Evolutionary conservation across 2,888 invertebrate species (phyloP), one percentile per base, ranked within the genome.

Genomic region (Microdon myrmicae): DNA sequence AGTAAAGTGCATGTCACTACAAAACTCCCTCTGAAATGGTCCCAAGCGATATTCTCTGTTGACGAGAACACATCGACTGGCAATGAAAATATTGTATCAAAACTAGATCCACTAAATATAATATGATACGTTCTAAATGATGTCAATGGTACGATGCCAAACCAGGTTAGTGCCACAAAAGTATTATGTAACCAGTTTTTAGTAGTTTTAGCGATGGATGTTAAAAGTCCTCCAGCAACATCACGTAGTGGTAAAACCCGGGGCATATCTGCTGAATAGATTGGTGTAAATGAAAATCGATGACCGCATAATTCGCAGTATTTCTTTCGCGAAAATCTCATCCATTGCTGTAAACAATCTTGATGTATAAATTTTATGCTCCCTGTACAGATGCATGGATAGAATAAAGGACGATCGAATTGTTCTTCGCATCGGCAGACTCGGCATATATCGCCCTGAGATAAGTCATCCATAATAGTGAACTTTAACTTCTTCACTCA

Each of bases 221-320:
- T 87, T 44, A 95, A 83, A 37, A 97, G 81, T 2, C 99, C 99
- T 32, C 91, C 90, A 0, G 95, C 85, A 5, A 99, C 91, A 79
- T 98, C 98, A 68, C 88, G 87, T 19, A 99, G 82, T 0, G 99
- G 99, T 71, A 99, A 82, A 59, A 97, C 86, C 60, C 96, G 87
- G n/a, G 99, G 99, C 99, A 99, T 99, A 78, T 99, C 98, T 17
- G 97, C 95, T n/a, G 97, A 95, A 81, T 99, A 99, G 72, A 99
- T 98, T 17, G 99, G 99, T 74, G 95, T 96, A 76, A 99, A 99
- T 3, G 96, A 94, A 81, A 98, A 99, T 59, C 94, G 88, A 81
- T 99, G 94, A 64, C 96, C 94, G 80, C 98, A 99, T 68, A 99
- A 82, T 80, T 99, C 99, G 83, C 99, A 99, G 77, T 94, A 96